Base-by-base conservation (phyloP, 2,797 vertebrate genomes). In the Manis pentadactyla region DNA sequence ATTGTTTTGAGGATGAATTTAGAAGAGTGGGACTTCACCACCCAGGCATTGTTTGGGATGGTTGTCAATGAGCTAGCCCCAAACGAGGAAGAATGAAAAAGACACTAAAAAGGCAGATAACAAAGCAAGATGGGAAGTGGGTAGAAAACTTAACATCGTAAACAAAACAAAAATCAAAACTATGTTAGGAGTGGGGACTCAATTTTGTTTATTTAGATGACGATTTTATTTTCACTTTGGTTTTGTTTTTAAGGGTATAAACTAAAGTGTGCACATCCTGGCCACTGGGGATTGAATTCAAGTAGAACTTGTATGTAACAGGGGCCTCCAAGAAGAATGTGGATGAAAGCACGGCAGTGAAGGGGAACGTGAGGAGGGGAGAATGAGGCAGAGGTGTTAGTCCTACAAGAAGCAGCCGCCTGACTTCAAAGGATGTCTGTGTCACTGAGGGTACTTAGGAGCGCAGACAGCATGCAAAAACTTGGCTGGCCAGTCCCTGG, bases 131-230 rank as follows among this genome's bases (percentile, higher is more conserved):
- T n/a, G 42, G 39, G 51, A 90, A 74, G 31, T n/a, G 68, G 7
- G 6, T 49, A 51, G n/a, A 87, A 75, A 73, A 17, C 13, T 34
- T 14, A 51, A 13, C 12, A 10, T 17, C 39, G 25, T 8, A 64
- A 95, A 90, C n/a, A 89, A 82, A 27, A 59, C 4, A 8, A 93
- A 74, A 90, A 79, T 31, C 19, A 77, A 87, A 79, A 83, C 51
- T 15, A 63, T n/a, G 4, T 55, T 57, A 31, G 73, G 12, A 15
- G 31, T 25, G 15, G 63, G 13, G n/a, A 27, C 61, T 68, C 25
- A 3, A 68, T 89, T 95, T 73, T 57, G 53, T 51, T 63, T 92
- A 49, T 89, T 57, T 88, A 34, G 84, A 37, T 68, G 15, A 37
- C 13, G 19, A 71, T 71, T 18, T 25, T 27, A 61, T 66, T 87